Conservation (phyloP, 2,888 invertebrate species). For the Drosophila pegasa region DNA sequence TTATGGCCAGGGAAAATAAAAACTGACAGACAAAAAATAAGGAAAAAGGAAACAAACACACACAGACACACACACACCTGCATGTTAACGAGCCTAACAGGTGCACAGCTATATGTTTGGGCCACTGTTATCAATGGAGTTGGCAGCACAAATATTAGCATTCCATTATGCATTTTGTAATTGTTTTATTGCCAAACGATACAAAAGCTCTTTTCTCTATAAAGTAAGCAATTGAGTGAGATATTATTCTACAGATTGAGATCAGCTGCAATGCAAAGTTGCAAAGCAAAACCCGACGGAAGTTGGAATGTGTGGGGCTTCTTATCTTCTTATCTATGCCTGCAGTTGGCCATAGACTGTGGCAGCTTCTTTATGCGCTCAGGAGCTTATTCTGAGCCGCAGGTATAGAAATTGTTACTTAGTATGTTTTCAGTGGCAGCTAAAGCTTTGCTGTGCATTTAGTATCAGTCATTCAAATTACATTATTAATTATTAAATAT, state of each 20-base stretch:
- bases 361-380: background rate
- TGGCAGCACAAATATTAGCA: slow-evolving; percentile 22
- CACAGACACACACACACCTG: slow-evolving; percentile 4
- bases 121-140: slow-evolving; percentile 19
- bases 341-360: background rate
- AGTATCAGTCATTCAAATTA: no score
- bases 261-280: background rate
- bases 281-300: background rate
- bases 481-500: no score
- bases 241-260: background rate
- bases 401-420: background rate
- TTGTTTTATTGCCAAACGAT: slow-evolving; percentile 7
- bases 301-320: background rate
- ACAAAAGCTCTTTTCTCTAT: background rate
- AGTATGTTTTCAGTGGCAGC: no score
- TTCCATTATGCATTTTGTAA: slow-evolving; percentile 21
- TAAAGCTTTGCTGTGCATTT: background rate
- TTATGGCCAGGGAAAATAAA: slow-evolving; percentile 61
- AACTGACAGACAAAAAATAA: slow-evolving; percentile 19
- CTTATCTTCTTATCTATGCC: background rate
- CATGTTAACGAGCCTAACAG: slow-evolving; percentile 33
- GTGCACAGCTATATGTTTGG: slow-evolving; percentile 3
- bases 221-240: slow-evolving; percentile 6
- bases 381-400: no score
- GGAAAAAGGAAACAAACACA: background rate